Percentiles rank a stretch among this genome's conserved stretches.
Conservation (phyloP, 2,888 invertebrate species). For the Acleris cristana region DNA sequence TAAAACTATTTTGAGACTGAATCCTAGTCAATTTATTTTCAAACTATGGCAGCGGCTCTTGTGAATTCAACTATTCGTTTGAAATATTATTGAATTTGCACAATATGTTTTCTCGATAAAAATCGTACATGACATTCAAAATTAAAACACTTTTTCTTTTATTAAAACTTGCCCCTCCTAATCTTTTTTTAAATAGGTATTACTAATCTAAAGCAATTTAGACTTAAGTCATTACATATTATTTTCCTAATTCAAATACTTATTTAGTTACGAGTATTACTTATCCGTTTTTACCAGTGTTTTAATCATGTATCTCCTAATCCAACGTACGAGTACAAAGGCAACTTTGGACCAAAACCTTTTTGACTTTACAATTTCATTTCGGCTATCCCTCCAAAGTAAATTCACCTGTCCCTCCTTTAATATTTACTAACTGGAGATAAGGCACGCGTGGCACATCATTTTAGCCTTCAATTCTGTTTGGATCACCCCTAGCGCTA, state of each 20-base stretch:
- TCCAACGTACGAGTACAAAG: not conserved
- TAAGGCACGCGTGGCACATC: slow-evolving; percentile 59
- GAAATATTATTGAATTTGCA: not conserved
- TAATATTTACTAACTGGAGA: slow-evolving; percentile 50
- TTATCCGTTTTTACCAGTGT: no score
- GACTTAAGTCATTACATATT: no score
- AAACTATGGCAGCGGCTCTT: not conserved
- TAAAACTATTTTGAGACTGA: slow-evolving; percentile 9
- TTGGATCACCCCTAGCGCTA: slow-evolving; percentile 50
- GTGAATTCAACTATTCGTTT: not conserved
- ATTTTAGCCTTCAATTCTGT: slow-evolving; percentile 53
- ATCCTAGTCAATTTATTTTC: not conserved
- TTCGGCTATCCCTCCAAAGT: slow-evolving; percentile 17
- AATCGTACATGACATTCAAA: no score
- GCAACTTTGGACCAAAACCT: slow-evolving; percentile 17
- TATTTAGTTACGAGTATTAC: no score
- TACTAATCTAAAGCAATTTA: no score
- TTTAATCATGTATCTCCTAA: not conserved
- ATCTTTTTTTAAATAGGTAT: no score
- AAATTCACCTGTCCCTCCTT: slow-evolving; percentile 30
- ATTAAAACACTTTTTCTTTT: no score
- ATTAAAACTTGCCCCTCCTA: no score
- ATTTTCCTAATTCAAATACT: no score
- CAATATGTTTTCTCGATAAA: no score
- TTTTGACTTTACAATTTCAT: slow-evolving; percentile 33